Evolutionary conservation across 2,888 invertebrate genomes (phyloP).

Genomic region (Spilarctia lutea): DNA sequence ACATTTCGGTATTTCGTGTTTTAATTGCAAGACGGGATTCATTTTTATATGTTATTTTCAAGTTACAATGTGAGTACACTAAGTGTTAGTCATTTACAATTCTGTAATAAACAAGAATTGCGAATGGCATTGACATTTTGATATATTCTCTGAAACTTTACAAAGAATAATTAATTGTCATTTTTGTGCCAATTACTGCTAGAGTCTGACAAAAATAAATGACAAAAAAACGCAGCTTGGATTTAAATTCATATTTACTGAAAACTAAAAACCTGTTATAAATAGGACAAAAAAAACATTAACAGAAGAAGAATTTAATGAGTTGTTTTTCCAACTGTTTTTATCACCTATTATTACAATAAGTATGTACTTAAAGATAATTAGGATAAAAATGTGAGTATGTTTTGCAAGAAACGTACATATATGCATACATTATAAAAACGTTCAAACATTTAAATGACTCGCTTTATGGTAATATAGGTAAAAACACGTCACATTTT

Average conservation of each 20-base stretch:
- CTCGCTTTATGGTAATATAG: background rate
- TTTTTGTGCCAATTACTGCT: background rate
- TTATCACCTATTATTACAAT: slow-evolving; percentile 13
- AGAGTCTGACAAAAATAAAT: background rate
- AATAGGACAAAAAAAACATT: background rate
- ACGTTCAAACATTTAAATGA: slow-evolving; percentile 1
- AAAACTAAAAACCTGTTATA: slow-evolving; percentile 6
- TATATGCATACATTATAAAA: background rate
- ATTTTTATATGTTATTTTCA: no score
- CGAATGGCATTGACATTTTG: background rate
- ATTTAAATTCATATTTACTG: background rate
- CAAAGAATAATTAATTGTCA: background rate
- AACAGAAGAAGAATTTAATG: slow-evolving; percentile 15
- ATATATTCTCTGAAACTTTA: background rate
- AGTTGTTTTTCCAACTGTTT: slow-evolving; percentile 11
- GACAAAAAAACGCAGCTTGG: background rate
- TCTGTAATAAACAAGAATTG: background rate
- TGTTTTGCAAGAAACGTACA: background rate
- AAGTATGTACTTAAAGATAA: slow-evolving; percentile 14
- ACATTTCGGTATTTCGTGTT: no score
- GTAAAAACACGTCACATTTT: background rate
- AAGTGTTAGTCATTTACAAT: background rate
- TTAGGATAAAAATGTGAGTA: slow-evolving; percentile 20
- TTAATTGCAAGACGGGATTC: no score
- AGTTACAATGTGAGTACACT: background rate